Evolutionary conservation across 2,113 vertebrate species (phyloP), one percentile per base, ranked within the genome.

Genomic region (Oreocharis arfaki): DNA sequence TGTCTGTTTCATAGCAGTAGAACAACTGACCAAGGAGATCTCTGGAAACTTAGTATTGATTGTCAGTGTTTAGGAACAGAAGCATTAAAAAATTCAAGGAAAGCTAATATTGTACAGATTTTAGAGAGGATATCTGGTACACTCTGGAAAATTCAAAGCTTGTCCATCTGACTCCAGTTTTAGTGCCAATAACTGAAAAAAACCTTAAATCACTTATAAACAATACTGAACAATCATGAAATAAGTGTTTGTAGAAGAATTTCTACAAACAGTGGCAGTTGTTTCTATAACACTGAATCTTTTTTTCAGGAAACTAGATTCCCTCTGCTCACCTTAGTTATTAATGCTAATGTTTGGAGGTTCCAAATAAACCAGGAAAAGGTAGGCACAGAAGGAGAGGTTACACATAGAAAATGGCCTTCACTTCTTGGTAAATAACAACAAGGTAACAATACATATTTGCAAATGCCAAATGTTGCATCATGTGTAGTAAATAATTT

Each of bases 171-270:
- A 87, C 28, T 16, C 37, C 24, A 18, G 10, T 85, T 69, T 84
- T 85, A 53, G 12, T 47, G 15, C 59, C 42, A 44, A 2, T 60
- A 79, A 64, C 23, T 60, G 47, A 44, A 73, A 82, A 87, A 67
- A 64, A 1, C 0, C 4, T 3, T 37, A 0, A 14, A n/a, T 41
- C 8, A 50, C 3, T 57, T 74, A 22, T 5, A 55, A 84, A 53
- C n/a, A 56, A 27, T 23, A 32, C 19, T 33, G 27, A 81, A 88
- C 7, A 18, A 42, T 63, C 47, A 47, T 28, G 7, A 71, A 93
- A 64, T 9, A 67, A 26, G 9, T 32, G 9, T 56, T 80, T n/a
- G 16, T 55, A 75, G 13, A 28, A 64, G 32, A 74, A 84, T 71
- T 63, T 64, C 46, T 74, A n/a, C 30, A 71, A 41, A 35, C 11